Evolutionary conservation across 1,140 invertebrate species (phyloP), one percentile per base, ranked within the genome.

Genomic region (Zaprionus camerounensis): DNA sequence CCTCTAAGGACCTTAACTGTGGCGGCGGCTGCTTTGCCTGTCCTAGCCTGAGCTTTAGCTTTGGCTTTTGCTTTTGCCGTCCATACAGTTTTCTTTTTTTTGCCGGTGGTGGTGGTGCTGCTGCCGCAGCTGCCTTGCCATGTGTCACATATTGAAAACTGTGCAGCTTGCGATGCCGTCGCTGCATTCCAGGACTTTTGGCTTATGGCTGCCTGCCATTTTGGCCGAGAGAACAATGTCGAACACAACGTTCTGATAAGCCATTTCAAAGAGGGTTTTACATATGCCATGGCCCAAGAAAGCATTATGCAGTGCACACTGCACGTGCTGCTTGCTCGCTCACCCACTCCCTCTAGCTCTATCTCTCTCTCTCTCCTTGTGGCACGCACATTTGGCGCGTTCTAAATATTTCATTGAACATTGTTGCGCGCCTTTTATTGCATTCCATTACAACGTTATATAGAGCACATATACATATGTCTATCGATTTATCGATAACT

Each of bases 71-170:
- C 78, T 80, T 80, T 75, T 80, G 78, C 77, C 78, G 71, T 59
- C 66, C 61, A 81, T 72, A 72, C 72, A 11, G 20, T 24, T 56
- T 15, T 31, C n/a, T 31, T n/a, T 13, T 20, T 17, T 46, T 26
- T 13, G 13, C 22, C 20, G 28, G 26, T 20, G n/a, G 34, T 49
- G 28, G 26, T 44, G 28, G 26, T 44, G 31, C 31, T 64, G 58
- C n/a, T 56, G 44, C 58, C 61, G 17, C 56, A 55, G 59, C 57
- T 46, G 46, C 31, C 56, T 62, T 34, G 34, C 55, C 83, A 78
- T 87, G 83, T 87, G 83, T 87, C 84, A 87, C 78, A 88, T 87
- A 87, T 87, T 87, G 84, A 82, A 81, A 83, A 88, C 73, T 74
- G 73, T 87, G 84, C 85, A 86, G 80, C 83, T 74, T 46, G 41